phyloP scores from a whole-genome alignment of 1,140 invertebrate species.

The Drosophila parabipectinata region DNA sequence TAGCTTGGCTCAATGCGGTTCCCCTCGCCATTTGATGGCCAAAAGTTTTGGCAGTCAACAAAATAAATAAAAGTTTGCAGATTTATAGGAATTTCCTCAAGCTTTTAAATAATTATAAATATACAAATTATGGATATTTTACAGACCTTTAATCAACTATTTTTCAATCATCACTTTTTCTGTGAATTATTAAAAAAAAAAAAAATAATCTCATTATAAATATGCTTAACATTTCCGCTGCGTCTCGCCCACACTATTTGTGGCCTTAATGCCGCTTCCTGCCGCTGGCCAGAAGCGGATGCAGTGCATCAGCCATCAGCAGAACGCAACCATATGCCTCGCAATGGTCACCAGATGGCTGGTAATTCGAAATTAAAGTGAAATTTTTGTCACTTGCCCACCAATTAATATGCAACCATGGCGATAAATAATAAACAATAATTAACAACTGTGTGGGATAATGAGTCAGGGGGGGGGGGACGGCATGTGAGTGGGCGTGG shows the following conservation, averaged over 20 bases:
- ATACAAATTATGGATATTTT: background rate
- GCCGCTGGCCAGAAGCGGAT: conserved; percentile 51
- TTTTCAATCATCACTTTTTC: background rate
- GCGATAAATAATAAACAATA: conserved; percentile 67
- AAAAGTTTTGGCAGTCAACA: conserved; percentile 11
- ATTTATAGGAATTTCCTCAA: background rate
- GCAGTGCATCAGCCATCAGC: conserved; percentile 30
- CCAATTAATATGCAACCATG: conserved; percentile 68
- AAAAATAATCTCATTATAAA: conserved; percentile 9
- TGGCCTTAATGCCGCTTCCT: conserved; percentile 56
- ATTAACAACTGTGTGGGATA: conserved; percentile 54
- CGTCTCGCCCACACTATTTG: conserved; percentile 39
- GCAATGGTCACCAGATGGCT: conserved; percentile 3
- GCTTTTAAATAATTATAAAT: background rate
- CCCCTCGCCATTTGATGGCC: conserved; percentile 29
- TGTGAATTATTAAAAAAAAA: background rate
- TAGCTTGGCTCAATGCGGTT: conserved; percentile 48
- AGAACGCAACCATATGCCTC: conserved; percentile 48
- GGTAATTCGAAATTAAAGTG: conserved; percentile 57
- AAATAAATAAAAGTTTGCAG: conserved; percentile 4
- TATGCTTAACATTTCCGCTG: background rate
- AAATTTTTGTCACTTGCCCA: conserved; percentile 52
- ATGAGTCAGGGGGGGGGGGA: background rate
- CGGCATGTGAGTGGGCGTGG: too few relatives aligned
- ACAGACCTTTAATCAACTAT: background rate